These are phyloP conservation scores for Crenuchus spilurus DNA, from an alignment of 2,797 vertebrate species.

Conservation along the genomic window DNA sequence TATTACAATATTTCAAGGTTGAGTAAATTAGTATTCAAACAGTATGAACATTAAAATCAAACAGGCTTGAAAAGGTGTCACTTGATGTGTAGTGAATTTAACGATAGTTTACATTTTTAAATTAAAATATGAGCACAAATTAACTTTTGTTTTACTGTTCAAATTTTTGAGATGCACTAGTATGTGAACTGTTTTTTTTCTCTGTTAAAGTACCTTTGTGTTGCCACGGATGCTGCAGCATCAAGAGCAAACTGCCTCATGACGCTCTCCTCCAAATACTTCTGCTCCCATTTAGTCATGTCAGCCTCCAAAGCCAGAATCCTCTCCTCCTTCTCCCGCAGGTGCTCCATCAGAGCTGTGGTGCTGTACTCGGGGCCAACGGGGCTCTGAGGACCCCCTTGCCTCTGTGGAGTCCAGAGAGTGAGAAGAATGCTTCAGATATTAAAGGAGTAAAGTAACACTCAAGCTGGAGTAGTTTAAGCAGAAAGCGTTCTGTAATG, in stretches of 20 bases:
- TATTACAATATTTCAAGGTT: too few relatives aligned
- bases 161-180: too few relatives aligned
- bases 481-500: neutral
- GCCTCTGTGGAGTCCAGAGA: constrained; percentile 76
- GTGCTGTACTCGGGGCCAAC: constrained; percentile 85
- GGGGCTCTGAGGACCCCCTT: constrained; percentile 81
- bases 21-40: too few relatives aligned
- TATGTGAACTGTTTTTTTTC: neutral
- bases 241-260: constrained; percentile 98
- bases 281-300: constrained; percentile 99
- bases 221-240: constrained; percentile 92
- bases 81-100: too few relatives aligned
- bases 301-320: constrained; percentile 96
- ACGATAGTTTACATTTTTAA: too few relatives aligned
- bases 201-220: constrained; percentile 82
- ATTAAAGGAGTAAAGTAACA: neutral
- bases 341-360: constrained; percentile 89
- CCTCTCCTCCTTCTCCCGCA: constrained; percentile 94
- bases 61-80: too few relatives aligned
- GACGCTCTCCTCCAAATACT: constrained; percentile 97
- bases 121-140: neutral
- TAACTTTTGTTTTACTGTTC: neutral
- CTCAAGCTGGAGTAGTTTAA: neutral
- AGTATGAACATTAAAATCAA: too few relatives aligned
- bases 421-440: neutral